Evolutionary conservation across 2,888 invertebrate genomes (phyloP), one percentile per base, ranked within the genome.

Genomic region (Xylota sylvarum): DNA sequence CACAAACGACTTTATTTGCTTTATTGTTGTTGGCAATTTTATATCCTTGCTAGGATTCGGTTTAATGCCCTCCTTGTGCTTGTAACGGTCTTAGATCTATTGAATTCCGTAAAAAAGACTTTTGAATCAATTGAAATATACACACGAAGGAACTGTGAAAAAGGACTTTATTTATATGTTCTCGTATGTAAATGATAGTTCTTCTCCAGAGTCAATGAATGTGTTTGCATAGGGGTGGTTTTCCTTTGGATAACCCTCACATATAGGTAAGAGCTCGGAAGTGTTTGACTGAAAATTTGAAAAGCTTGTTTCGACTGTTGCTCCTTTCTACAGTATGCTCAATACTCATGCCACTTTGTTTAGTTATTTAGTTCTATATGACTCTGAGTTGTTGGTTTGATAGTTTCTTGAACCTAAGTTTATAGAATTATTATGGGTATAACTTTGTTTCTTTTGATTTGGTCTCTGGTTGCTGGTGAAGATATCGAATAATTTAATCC

Each of bases 241-340:
- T n/a, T 27, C 4, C 27, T 48, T 64, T 48, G 30, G 1, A 46
- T 30, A 17, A 46, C 32, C 50, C n/a, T n/a, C n/a, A n/a, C n/a
- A 50, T 65, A n/a, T 0, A 65, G 65, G 65, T 19, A 65, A 65
- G 35, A 19, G 50, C 9, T 46, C 32, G 32, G 32, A 48, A 35
- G 48, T 48, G 35, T 10, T 10, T 65, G 9, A 65, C n/a, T 4
- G 50, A 65, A 50, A 65, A 50, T 64, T 65, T 50, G 48, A 48
- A 12, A 23, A 23, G 2, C 23, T 23, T 56, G 14, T 56, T 4
- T 35, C 7, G 12, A 56, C 10, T 2, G 14, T 56, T 56, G 9
- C 37, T 10, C 37, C 37, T n/a, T n/a, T 10, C 37, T 37, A 37
- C 27, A 5, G 19, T n/a, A 46, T 64, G 43, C 30, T 46, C 30